These are phyloP conservation scores for Muricea muricata DNA, from an alignment of 92 coral and sea anemone species.

Conservation along the genomic window DNA sequence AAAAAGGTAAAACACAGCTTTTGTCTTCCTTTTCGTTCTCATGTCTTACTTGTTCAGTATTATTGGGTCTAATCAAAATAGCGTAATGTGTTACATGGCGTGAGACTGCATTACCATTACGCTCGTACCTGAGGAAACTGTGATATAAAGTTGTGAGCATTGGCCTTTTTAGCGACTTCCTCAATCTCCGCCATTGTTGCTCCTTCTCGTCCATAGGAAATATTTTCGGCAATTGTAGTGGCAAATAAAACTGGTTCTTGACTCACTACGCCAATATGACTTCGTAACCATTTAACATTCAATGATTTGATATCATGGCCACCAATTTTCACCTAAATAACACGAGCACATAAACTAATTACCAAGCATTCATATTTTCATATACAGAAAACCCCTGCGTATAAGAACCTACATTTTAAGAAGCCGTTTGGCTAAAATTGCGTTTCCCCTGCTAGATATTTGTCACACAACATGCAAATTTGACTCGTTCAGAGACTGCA, in stretches of 20 bases:
- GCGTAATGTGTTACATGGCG: background rate
- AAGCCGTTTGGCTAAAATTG: too few relatives aligned
- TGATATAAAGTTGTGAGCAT: conserved; percentile 65
- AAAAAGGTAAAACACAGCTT: too few relatives aligned
- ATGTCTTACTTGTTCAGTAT: background rate
- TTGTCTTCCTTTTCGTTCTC: too few relatives aligned
- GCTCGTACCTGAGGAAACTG: conserved; percentile 62
- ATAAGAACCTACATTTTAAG: too few relatives aligned
- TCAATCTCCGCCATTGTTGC: conserved; percentile 60
- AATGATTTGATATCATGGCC: conserved; percentile 52
- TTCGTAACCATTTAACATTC: conserved; percentile 62
- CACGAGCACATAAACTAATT: background rate
- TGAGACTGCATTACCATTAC: background rate
- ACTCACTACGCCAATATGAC: conserved; percentile 64
- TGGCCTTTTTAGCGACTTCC: conserved; percentile 59
- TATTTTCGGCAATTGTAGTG: conserved; percentile 68
- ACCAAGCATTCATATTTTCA: too few relatives aligned
- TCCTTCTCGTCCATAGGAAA: conserved; percentile 65
- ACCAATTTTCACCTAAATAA: conserved; percentile 50
- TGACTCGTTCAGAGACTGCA: too few relatives aligned
- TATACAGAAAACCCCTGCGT: too few relatives aligned
- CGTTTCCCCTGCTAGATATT: too few relatives aligned
- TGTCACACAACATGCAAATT: too few relatives aligned
- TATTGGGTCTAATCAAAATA: background rate
- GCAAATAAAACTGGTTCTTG: conserved; percentile 67